A percentile compares a stretch with the other conserved stretches of the same genome.
Conservation (phyloP, 2,888 invertebrate genomes). For the Chrysolina americana region DNA sequence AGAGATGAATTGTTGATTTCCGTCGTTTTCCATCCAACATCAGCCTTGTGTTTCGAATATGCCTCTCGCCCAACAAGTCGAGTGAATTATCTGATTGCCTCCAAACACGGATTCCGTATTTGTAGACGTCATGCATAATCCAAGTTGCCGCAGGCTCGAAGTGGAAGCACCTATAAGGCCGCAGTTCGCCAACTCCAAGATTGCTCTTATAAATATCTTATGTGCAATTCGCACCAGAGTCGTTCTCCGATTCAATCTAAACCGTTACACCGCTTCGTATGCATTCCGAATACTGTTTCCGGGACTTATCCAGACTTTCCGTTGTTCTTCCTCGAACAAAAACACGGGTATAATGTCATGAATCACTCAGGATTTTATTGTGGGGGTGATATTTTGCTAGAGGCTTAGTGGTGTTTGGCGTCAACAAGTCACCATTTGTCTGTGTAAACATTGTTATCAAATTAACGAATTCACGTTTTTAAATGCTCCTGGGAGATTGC, state of each 20-base stretch:
- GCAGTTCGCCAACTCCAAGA: constrained; percentile 54
- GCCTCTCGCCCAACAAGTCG: constrained; percentile 4
- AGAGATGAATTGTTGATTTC: constrained; percentile 5
- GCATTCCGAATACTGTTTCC: constrained; percentile 30
- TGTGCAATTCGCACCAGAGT: constrained; percentile 64
- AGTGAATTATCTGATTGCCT: constrained; percentile 34
- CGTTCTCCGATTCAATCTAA: constrained; percentile 65
- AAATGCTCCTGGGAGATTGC: no score
- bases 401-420: neutral
- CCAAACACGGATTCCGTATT: constrained; percentile 37
- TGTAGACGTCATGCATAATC: constrained; percentile 49
- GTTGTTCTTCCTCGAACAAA: constrained; percentile 25
- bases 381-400: neutral
- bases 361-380: constrained; percentile 16
- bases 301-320: constrained; percentile 31
- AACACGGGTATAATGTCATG: neutral
- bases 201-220: constrained; percentile 66
- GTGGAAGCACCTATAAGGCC: constrained; percentile 52
- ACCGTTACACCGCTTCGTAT: constrained; percentile 50
- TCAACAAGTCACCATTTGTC: no score
- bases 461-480: no score
- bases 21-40: neutral
- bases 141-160: constrained; percentile 55
- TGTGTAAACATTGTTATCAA: neutral
- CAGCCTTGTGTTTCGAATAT: constrained; percentile 8